A percentile compares a stretch with the other conserved stretches of the same genome.
These are phyloP conservation scores for Acrobasis consociella DNA, from an alignment of 2,888 invertebrate species.

Conservation along the genomic window DNA sequence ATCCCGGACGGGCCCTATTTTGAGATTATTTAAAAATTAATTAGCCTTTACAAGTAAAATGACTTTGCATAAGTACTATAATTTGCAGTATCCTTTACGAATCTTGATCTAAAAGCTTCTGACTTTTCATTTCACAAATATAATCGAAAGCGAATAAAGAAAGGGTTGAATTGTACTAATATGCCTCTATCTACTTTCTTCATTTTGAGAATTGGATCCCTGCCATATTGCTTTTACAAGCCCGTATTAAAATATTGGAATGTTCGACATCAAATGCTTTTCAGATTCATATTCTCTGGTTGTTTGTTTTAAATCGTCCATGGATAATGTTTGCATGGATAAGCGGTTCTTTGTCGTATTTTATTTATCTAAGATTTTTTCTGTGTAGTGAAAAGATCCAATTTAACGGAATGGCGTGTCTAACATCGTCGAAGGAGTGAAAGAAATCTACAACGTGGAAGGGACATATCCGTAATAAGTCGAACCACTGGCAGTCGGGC, in stretches of 20 bases:
- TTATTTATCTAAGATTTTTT: not conserved
- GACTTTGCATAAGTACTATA: too few species aligned
- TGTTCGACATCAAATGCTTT: constrained; percentile 37
- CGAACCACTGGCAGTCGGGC: too few species aligned
- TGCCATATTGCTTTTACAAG: constrained; percentile 36
- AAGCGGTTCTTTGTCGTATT: not conserved
- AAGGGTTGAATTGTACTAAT: not conserved
- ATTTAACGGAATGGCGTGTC: too few species aligned
- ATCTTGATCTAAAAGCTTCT: too few species aligned
- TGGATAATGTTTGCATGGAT: constrained; percentile 37
- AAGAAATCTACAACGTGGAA: too few species aligned
- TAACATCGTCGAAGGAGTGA: too few species aligned
- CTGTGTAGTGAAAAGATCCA: too few species aligned
- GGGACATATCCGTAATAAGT: too few species aligned
- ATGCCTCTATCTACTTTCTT: constrained; percentile 10
- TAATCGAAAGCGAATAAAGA: not conserved
- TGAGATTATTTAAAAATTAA: not conserved
- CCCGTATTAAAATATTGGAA: constrained; percentile 36
- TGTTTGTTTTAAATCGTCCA: constrained; percentile 50
- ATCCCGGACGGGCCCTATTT: constrained; percentile 69
- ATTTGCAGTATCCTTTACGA: too few species aligned
- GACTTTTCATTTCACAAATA: too few species aligned
- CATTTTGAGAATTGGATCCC: constrained; percentile 33
- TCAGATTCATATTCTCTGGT: constrained; percentile 37
- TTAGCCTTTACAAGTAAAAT: not conserved